A percentile compares a stretch with the other conserved stretches of the same genome.
Evolutionary conservation across 2,888 invertebrate genomes (phyloP).

Genomic region (Ypsolopha sequella): DNA sequence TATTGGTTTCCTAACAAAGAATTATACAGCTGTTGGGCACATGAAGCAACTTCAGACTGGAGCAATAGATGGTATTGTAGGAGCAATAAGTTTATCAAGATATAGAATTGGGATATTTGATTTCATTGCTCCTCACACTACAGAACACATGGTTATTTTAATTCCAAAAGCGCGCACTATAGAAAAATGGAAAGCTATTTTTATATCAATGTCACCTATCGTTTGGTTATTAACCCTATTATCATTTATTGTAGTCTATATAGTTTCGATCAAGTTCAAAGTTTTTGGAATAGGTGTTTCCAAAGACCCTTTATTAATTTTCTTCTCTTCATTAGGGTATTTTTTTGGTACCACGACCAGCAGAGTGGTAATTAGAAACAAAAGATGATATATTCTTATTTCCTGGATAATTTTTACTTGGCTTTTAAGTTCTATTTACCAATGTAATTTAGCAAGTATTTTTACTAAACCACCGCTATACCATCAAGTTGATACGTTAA

Average conservation of each 20-base stretch:
- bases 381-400: conserved; percentile 3
- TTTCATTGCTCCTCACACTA: not conserved
- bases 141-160: not conserved
- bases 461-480: conserved; percentile 9
- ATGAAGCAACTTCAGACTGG: not conserved
- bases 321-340: not conserved
- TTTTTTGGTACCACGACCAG: not conserved
- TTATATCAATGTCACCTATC: not conserved
- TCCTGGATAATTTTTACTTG: conserved; percentile 10
- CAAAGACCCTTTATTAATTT: not conserved
- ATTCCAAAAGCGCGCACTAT: not conserved
- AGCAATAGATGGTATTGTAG: not conserved
- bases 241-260: not conserved
- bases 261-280: not conserved
- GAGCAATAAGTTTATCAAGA: not conserved
- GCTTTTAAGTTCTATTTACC: conserved; percentile 10
- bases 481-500: not conserved
- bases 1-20: not conserved
- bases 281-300: not conserved
- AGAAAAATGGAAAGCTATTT: not conserved
- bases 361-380: not conserved
- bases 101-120: not conserved
- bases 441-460: conserved; percentile 8
- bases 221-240: not conserved
- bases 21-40: not conserved